A percentile compares a stretch with the other conserved stretches of the same genome.
Conservation (phyloP, 2,113 vertebrate species). For the Candoia aspera region DNA sequence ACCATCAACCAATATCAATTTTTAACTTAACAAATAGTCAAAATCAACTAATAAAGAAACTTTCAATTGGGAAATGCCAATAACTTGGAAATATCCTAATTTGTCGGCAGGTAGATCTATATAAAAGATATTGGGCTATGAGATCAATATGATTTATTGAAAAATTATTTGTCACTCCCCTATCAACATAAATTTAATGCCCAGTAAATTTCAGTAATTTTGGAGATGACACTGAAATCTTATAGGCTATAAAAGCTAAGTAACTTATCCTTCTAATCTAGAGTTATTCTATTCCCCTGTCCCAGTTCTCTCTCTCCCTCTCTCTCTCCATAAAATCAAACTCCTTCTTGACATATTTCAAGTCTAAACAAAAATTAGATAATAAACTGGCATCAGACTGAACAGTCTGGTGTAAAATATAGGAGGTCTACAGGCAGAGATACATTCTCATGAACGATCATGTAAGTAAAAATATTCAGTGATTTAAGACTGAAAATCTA, state of each 20-base stretch:
- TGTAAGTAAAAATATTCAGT: not conserved
- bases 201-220: not conserved
- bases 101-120: conserved; percentile 22
- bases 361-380: conserved; percentile 32
- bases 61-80: conserved; percentile 23
- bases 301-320: not conserved
- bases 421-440: not conserved
- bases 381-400: not conserved
- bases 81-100: conserved; percentile 39
- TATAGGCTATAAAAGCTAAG: conserved; percentile 22
- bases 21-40: conserved; percentile 9
- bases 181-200: conserved; percentile 33
- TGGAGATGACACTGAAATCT: conserved; percentile 20
- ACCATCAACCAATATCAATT: not conserved
- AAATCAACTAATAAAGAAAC: conserved; percentile 15
- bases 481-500: conserved; percentile 1
- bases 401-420: not conserved
- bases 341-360: conserved; percentile 6
- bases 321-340: not conserved
- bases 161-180: not conserved
- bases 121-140: conserved; percentile 39
- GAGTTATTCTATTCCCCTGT: not conserved
- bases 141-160: conserved; percentile 9
- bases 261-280: conserved; percentile 2
- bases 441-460: not conserved